Conservation (phyloP, 2,797 vertebrate species). For the Semaprochilodus insignis region DNA sequence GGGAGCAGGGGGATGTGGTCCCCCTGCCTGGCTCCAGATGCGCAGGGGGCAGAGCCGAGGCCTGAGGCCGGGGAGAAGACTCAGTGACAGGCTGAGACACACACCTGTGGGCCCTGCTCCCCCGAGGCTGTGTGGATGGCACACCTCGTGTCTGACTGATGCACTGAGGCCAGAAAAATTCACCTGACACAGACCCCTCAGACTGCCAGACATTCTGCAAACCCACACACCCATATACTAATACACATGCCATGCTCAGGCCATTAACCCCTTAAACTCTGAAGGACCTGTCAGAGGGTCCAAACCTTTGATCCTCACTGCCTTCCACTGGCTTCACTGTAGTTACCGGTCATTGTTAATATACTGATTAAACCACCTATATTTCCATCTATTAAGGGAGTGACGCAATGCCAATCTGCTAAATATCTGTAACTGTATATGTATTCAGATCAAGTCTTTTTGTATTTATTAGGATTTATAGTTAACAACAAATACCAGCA, state of each 20-base stretch:
- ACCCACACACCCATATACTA: conserved; percentile 20
- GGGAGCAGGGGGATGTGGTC: conserved; percentile 37
- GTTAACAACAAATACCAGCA: too few species aligned
- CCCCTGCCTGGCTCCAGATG: conserved; percentile 47
- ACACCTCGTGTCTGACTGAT: conserved; percentile 44
- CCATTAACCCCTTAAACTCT: background rate
- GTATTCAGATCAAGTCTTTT: too few species aligned
- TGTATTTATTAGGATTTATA: too few species aligned
- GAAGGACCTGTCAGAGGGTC: background rate
- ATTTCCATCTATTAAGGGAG: too few species aligned
- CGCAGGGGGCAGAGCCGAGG: conserved; percentile 43
- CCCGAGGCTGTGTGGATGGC: conserved; percentile 44
- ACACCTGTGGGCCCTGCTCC: conserved; percentile 53
- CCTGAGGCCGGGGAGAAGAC: conserved; percentile 46
- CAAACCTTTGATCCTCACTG: background rate
- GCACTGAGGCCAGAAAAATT: conserved; percentile 40
- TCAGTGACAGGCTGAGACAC: conserved; percentile 58
- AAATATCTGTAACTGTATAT: too few species aligned
- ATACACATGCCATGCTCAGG: background rate
- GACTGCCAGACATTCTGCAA: conserved; percentile 6
- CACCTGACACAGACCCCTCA: conserved; percentile 44
- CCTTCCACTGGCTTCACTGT: too few species aligned
- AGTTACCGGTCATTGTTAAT: too few species aligned
- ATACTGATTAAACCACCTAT: too few species aligned
- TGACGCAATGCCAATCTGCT: too few species aligned